phyloP scores from a whole-genome alignment of 2,113 vertebrate species.

The Mirounga angustirostris region DNA sequence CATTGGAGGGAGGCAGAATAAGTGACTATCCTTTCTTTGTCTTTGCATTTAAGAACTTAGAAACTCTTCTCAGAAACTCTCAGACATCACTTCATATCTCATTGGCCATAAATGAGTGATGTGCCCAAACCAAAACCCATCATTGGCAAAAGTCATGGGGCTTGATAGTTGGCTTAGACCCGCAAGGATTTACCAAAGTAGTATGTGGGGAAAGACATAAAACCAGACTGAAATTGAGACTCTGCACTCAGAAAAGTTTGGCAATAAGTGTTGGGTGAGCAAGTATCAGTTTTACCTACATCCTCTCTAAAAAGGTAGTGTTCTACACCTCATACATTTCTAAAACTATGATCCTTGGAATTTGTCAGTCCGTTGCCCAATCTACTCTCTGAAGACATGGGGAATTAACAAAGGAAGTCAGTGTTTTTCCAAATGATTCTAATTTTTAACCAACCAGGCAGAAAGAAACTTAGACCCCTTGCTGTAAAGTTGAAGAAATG shows the following conservation, averaged over 20 bases:
- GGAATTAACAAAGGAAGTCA: not conserved
- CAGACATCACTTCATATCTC: not conserved
- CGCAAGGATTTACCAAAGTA: not conserved
- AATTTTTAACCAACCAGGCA: not conserved
- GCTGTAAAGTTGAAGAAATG: not conserved
- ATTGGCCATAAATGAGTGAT: not conserved
- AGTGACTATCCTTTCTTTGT: not conserved
- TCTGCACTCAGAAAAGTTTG: not conserved
- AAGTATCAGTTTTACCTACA: not conserved
- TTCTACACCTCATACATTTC: not conserved
- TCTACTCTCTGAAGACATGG: not conserved
- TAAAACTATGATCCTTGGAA: not conserved
- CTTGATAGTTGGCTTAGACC: not conserved
- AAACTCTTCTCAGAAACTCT: not conserved
- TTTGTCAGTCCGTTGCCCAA: not conserved
- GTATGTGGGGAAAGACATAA: not conserved
- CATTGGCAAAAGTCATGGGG: not conserved
- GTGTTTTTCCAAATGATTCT: not conserved
- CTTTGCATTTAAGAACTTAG: not conserved
- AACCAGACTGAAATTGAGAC: not conserved
- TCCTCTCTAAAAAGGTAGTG: not conserved
- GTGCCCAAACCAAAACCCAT: not conserved
- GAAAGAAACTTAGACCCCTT: not conserved
- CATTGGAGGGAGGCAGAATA: not conserved
- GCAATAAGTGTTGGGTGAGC: not conserved